Conservation (phyloP, 2,888 invertebrate species). For the Globia sparganii region DNA sequence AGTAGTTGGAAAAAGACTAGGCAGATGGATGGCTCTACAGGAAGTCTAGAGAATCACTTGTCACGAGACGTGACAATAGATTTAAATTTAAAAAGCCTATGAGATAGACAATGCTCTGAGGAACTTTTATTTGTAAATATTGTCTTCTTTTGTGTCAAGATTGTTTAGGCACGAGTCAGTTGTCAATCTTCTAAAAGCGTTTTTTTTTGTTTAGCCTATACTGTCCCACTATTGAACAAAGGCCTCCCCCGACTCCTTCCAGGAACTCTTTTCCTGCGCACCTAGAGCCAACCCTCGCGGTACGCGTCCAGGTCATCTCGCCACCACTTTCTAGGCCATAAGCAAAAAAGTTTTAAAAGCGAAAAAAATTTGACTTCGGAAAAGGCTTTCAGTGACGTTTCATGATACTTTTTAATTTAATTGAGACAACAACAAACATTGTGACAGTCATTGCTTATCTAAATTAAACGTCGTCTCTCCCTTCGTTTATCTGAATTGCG, state of each 20-base stretch:
- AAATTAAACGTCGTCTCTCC: slow-evolving; percentile 16
- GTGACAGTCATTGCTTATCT: slow-evolving; percentile 10
- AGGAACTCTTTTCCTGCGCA: too few relatives aligned
- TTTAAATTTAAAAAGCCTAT: not conserved
- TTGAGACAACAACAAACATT: not conserved
- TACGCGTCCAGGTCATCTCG: not conserved
- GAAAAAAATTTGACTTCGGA: not conserved
- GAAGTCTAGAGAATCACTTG: not conserved
- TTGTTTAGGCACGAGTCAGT: not conserved
- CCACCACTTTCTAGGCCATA: not conserved
- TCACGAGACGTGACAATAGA: not conserved
- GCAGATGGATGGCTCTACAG: not conserved
- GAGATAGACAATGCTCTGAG: not conserved
- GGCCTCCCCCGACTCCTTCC: not conserved
- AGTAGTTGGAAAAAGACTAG: not conserved
- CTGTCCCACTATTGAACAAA: not conserved
- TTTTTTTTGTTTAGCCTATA: not conserved
- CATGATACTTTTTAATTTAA: not conserved
- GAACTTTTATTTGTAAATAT: not conserved
- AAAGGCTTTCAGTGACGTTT: not conserved
- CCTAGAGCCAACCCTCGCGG: not conserved
- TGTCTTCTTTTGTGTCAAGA: not conserved
- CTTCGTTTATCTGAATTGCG: slow-evolving; percentile 10
- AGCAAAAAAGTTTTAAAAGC: not conserved
- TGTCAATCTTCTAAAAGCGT: not conserved